Percentiles rank a stretch among this genome's conserved stretches.
Conservation (phyloP, 1,140 invertebrate genomes). For the Acromyrmex charruanus region DNA sequence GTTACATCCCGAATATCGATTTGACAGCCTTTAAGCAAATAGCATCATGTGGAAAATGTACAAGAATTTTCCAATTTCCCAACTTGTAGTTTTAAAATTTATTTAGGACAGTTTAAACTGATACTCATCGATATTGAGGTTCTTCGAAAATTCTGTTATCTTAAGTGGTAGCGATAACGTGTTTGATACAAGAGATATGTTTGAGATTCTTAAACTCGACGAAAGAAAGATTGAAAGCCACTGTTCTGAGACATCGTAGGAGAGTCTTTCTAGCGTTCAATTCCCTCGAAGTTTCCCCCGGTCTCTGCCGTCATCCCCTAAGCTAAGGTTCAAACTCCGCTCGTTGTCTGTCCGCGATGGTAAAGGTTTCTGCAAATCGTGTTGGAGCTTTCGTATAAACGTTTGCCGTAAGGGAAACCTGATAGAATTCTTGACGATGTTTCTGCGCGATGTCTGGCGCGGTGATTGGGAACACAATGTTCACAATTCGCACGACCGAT, state of each 20-base stretch:
- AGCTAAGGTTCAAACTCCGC: constrained; percentile 52
- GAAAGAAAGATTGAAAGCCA: constrained; percentile 54
- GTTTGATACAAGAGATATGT: constrained; percentile 4
- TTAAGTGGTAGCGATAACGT: constrained; percentile 15
- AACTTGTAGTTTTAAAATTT: not conserved
- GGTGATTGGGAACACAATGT: constrained; percentile 1
- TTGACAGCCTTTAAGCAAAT: not conserved
- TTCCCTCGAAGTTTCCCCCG: constrained; percentile 62
- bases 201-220: not conserved
- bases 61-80: not conserved
- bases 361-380: constrained; percentile 57
- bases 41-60: not conserved
- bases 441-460: not conserved
- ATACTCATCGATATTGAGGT: not conserved
- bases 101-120: not conserved
- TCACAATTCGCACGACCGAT: not conserved
- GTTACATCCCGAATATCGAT: not conserved
- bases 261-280: constrained; percentile 64
- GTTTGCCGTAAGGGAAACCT: constrained; percentile 27
- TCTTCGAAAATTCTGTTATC: constrained; percentile 7
- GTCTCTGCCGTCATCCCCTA: constrained; percentile 35
- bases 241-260: constrained; percentile 55
- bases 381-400: constrained; percentile 42
- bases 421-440: constrained; percentile 36
- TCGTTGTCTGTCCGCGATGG: constrained; percentile 56